phyloP scores from a whole-genome alignment of 2,113 vertebrate species.

The Neomonachus schauinslandi region DNA sequence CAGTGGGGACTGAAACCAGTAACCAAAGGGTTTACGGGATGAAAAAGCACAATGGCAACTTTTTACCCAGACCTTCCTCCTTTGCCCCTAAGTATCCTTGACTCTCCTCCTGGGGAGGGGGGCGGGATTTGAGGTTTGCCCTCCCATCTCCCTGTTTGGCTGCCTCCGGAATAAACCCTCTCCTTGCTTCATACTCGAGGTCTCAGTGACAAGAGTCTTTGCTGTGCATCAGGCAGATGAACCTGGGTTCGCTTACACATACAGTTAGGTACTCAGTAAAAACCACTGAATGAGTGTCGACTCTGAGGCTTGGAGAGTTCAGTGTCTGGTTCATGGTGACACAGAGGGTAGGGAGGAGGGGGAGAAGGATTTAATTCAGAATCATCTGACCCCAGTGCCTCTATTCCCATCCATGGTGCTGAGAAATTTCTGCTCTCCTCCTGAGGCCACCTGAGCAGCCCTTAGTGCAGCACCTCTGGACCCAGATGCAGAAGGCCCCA shows the following conservation, averaged over 20 bases:
- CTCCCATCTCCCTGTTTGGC: background rate
- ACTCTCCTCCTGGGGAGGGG: background rate
- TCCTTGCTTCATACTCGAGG: background rate
- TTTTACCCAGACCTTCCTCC: background rate
- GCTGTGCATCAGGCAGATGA: background rate
- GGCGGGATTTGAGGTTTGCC: background rate
- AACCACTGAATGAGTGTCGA: background rate
- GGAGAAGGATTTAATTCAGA: background rate
- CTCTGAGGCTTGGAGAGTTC: background rate
- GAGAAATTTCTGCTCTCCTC: background rate
- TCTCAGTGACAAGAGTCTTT: background rate
- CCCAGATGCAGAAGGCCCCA: background rate
- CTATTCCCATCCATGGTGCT: background rate
- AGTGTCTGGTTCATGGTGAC: background rate
- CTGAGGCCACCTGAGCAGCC: accelerated
- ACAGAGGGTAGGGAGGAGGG: background rate
- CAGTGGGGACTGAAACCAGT: background rate
- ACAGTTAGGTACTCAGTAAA: background rate
- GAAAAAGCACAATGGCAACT: background rate
- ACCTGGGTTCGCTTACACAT: background rate
- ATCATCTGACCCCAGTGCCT: background rate
- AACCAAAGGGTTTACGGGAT: background rate
- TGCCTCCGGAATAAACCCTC: background rate
- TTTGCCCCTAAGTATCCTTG: background rate
- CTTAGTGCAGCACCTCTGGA: background rate